These are phyloP conservation scores for Steatocranus sp. DNA, from an alignment of 2,797 vertebrate genomes.

Conservation along the genomic window DNA sequence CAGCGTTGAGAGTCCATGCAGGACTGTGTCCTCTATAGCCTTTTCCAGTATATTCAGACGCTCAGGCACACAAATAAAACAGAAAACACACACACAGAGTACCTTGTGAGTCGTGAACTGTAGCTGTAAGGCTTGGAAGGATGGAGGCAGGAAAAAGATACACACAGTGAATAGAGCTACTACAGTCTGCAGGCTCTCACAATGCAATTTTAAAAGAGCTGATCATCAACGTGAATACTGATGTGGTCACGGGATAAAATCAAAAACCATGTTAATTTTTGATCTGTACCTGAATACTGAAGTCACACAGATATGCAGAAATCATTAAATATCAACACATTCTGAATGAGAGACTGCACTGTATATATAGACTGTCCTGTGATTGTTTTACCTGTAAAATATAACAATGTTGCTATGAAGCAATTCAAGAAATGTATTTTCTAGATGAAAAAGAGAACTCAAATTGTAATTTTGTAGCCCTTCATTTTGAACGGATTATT, in stretches of 20 bases:
- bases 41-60: neutral
- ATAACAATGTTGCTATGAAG: neutral
- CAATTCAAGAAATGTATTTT: neutral
- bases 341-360: neutral
- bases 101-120: slow-evolving; percentile 25
- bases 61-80: neutral
- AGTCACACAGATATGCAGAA: neutral
- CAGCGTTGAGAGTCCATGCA: neutral
- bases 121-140: neutral
- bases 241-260: neutral
- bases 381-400: neutral
- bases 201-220: neutral
- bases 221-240: neutral
- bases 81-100: neutral
- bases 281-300: neutral
- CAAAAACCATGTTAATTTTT: neutral
- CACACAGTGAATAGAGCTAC: slow-evolving; percentile 5
- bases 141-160: neutral
- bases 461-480: neutral
- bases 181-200: slow-evolving; percentile 13
- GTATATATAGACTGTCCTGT: neutral
- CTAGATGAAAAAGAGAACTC: neutral
- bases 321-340: neutral
- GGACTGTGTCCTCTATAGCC: neutral
- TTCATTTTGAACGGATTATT: neutral